Base-by-base conservation (phyloP, 2,113 vertebrate species). In the rat (Rattus norvegicus) region DNA sequence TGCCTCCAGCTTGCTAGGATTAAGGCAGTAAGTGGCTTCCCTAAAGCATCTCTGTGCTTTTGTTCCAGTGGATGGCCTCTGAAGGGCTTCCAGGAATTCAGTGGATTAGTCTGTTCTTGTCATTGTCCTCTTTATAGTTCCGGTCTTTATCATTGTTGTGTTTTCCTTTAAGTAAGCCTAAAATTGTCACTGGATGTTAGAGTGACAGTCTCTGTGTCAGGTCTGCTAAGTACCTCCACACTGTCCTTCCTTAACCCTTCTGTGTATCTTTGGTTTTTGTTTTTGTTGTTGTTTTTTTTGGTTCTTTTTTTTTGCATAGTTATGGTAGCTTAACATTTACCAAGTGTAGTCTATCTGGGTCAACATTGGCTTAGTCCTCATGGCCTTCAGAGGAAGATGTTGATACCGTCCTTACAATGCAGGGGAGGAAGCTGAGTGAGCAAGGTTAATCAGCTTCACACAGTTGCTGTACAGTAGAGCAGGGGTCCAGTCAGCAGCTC, bases 401-500 rank as follows among this genome's bases (percentile, higher is more conserved):
- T 63, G 36, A 1, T 52, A 7, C 5, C 43, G 20, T 14, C 59
- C 52, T 30, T 75, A n/a, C 5, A 24, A 43, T 73, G 36, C 26
- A 49, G 33, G 8, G 36, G 56, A 69, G 63, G 76, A 86, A 24
- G 26, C 70, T 33, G 17, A 4, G 65, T 5, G 65, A n/a, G 59
- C 33, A 20, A 75, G n/a, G 22, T n/a, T 22, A 9, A 1, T 36
- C 19, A 26, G 56, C 69, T 7, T 2, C 4, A 24, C 7, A 1
- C 13, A 4, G 39, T 1, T 36, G 12, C 61, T 33, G 1, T 0
- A 39, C 0, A 12, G 36, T 13, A 10, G 28, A 47, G 36, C n/a
- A 11, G 24, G 61, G 12, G 30, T 56, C 65, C 5, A 20, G 12
- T 28, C 47, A 20, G 36, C 19, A 14, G 7, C 28, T 1, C 54